Evolutionary conservation across 2,797 vertebrate genomes (phyloP), one percentile per base, ranked within the genome.

Genomic region (Acrossocheilus fasciatus): DNA sequence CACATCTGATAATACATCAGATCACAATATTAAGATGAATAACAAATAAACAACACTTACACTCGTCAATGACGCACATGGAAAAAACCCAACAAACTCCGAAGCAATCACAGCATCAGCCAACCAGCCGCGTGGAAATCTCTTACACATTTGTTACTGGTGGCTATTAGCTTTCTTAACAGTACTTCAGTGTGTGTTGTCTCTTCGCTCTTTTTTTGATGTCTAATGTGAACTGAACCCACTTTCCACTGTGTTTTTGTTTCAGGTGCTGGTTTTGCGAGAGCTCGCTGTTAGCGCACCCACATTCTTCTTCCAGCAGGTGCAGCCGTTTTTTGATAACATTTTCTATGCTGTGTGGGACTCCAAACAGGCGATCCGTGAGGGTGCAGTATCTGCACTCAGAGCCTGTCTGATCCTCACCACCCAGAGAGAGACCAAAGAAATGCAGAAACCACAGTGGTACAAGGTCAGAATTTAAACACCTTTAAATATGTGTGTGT

Each of bases 391-490:
- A 11, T 97, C 98, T 0, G 98, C 98, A 20, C 96, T 99, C 82
- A 94, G 98, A 50, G 98, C 98, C 87, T 98, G 96, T 91, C 96
- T 99, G 86, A 98, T 99, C 89, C 97, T 99, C 87, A 99, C 98
- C 90, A 99, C 98, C 0, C 98, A 99, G 86, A 95, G 98, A 47
- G 98, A 99, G 93, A 98, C 98, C 0, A 99, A 99, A 91, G 98
- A 99, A 93, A 99, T 99, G 97, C 98, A 99, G 95, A 99, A 99
- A 90, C 98, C 98, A 1, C 98, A 97, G 97, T 99, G 98, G 98
- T 99, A 99, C 94, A 96, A 98, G 95, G 98, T 99, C 94, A 93
- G 97, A 75, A 18, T 62, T 47, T 43, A 11, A 59, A 75, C 30
- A 6, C 26, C 59, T 14, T 50, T 45, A n/a, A 7, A 23, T 34